A percentile compares a stretch with the other conserved stretches of the same genome.
phyloP scores from a whole-genome alignment of 2,888 invertebrate genomes.

The Malacosoma neustria region DNA sequence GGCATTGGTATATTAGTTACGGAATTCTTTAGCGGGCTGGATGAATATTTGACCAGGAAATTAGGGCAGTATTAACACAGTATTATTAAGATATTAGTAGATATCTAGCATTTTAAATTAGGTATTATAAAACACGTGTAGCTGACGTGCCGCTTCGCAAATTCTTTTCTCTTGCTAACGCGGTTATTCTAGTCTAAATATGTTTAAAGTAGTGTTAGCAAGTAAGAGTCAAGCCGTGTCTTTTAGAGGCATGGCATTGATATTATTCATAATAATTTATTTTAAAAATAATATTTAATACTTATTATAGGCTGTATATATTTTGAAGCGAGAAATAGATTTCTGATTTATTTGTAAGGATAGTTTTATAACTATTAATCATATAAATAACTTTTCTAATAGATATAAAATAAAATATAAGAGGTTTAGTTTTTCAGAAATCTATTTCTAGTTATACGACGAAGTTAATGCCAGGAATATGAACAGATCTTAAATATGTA shows the following conservation, averaged over 20 bases:
- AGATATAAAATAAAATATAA: slow-evolving; percentile 10
- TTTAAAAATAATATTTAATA: too few species aligned
- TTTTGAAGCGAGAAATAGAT: slow-evolving; percentile 20
- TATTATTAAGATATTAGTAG: slow-evolving; percentile 29
- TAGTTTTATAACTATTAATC: not conserved
- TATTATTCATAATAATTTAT: too few species aligned
- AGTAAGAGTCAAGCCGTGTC: slow-evolving; percentile 1
- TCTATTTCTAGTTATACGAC: slow-evolving; percentile 24
- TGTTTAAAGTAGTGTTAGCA: not conserved
- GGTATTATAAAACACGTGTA: slow-evolving; percentile 27
- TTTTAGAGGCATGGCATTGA: not conserved
- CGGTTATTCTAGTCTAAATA: slow-evolving; percentile 17
- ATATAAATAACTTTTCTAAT: not conserved
- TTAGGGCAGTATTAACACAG: slow-evolving; percentile 40
- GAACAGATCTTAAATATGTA: not conserved
- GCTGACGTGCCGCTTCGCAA: slow-evolving; percentile 32
- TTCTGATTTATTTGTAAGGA: slow-evolving; percentile 27
- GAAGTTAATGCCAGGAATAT: slow-evolving; percentile 22
- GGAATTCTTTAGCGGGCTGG: slow-evolving; percentile 22
- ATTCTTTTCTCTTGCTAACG: slow-evolving; percentile 31
- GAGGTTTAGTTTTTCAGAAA: slow-evolving; percentile 29
- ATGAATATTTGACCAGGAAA: slow-evolving; percentile 20
- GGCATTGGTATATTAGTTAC: slow-evolving; percentile 6
- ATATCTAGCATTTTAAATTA: slow-evolving; percentile 26
- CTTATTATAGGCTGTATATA: too few species aligned